Conservation (phyloP, 2,888 invertebrate genomes). For the Nephrotoma appendiculata region DNA sequence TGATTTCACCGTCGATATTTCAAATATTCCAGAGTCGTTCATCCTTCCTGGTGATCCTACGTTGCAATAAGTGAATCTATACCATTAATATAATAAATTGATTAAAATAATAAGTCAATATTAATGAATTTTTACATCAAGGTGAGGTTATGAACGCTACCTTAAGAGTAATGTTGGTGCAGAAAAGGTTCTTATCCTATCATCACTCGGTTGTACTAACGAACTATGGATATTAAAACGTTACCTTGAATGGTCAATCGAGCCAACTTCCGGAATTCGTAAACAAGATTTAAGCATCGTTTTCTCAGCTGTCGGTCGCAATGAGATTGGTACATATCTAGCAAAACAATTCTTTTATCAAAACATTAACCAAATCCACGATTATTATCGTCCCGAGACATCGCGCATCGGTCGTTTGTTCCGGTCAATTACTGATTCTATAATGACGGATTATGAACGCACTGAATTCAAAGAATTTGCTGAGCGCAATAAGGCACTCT, state of each 20-base stretch:
- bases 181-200: constrained; percentile 47
- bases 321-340: constrained; percentile 52
- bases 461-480: constrained; percentile 36
- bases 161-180: constrained; percentile 48
- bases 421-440: constrained; percentile 33
- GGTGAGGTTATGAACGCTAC: no score
- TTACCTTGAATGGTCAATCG: constrained; percentile 50
- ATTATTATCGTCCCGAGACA: constrained; percentile 46
- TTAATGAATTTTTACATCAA: no score
- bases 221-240: constrained; percentile 31
- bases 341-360: constrained; percentile 55
- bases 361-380: constrained; percentile 44
- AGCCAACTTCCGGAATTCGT: constrained; percentile 46
- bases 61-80: no score
- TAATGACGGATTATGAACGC: constrained; percentile 33
- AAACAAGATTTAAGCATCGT: constrained; percentile 52
- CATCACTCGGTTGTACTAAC: constrained; percentile 50
- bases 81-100: no score
- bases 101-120: no score
- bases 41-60: no score
- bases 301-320: constrained; percentile 45
- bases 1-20: no score
- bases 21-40: no score
- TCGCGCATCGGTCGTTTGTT: constrained; percentile 34
- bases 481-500: constrained; percentile 36